Evolutionary conservation across 2,113 vertebrate genomes (phyloP).

Genomic region (Procavia capensis): DNA sequence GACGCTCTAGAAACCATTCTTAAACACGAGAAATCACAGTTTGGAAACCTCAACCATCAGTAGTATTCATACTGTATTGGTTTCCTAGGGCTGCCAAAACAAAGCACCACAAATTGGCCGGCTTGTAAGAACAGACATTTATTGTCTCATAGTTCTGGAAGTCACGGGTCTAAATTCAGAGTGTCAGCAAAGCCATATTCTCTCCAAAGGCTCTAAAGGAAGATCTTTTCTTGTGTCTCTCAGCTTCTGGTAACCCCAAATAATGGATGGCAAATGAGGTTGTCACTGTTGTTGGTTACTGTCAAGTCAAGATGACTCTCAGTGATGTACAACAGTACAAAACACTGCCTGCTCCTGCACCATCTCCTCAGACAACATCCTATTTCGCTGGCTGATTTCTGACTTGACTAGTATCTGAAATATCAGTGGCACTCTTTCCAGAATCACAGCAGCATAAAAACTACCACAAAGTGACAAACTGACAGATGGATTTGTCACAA

Average conservation of each 20-base stretch:
- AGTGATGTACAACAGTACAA: neutral
- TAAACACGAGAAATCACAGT: neutral
- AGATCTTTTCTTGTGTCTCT: neutral
- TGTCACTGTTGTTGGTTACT: neutral
- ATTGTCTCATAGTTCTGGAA: neutral
- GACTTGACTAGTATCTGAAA: neutral
- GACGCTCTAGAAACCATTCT: neutral
- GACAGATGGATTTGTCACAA: neutral
- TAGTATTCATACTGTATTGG: neutral
- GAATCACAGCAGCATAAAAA: neutral
- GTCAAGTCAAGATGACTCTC: neutral
- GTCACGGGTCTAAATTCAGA: neutral
- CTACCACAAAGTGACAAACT: neutral
- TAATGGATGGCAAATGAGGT: neutral
- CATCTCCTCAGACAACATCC: neutral
- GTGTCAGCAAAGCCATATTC: neutral
- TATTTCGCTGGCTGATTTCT: neutral
- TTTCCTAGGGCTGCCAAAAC: neutral
- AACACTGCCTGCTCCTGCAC: neutral
- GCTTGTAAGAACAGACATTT: neutral
- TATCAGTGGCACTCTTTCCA: neutral
- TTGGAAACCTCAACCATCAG: neutral
- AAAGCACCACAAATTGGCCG: neutral
- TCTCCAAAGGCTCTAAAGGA: neutral
- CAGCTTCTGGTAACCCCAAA: neutral